Evolutionary conservation across 2,113 vertebrate species (phyloP), one percentile per base, ranked within the genome.

Genomic region (Menura novaehollandiae): DNA sequence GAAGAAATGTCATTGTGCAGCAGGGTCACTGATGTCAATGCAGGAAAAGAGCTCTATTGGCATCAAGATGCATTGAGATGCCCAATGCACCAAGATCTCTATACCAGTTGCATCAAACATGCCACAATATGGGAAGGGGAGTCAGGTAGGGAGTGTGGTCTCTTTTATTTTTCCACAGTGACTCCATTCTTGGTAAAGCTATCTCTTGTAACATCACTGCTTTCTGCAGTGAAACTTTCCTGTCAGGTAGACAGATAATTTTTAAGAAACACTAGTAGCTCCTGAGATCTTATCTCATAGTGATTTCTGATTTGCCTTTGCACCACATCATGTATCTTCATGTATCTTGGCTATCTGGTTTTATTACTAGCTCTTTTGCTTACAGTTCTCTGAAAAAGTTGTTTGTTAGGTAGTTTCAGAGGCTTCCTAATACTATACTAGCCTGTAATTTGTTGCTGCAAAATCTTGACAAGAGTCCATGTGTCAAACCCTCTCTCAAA

Each of bases 91-190:
- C 23, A 11, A 35, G 43, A 71, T 6, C 41, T 4, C 5, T 11
- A 2, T 11, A 32, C 0, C 0, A 8, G 2, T 51, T 77, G 41
- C 24, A 52, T 56, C 46, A 69, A 56, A 30, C 6, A 13, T 8
- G 22, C 7, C 21, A 27, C 24, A 53, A 0, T 11, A 19, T 35
- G 21, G 26, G 10, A 73, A 46, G 28, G 2, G 9, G 20, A 49
- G 20, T 26, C 15, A 77, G 33, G 15, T 20, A 46, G 10, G 13
- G 3, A 49, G 2, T 21, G 19, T 41, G 33, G 22, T 24, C 15
- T 67, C 46, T 79, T 21, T n/a, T 41, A 4, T 55, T 93, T 55
- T 46, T 46, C 10, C 32, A 17, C 19, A 58, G 7, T n/a, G 23
- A 37, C 11, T 84, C 33, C 16, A 30, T 18, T 68, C 32, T 47